Conservation (phyloP, 2,888 invertebrate genomes). For the Lithodes maja region DNA sequence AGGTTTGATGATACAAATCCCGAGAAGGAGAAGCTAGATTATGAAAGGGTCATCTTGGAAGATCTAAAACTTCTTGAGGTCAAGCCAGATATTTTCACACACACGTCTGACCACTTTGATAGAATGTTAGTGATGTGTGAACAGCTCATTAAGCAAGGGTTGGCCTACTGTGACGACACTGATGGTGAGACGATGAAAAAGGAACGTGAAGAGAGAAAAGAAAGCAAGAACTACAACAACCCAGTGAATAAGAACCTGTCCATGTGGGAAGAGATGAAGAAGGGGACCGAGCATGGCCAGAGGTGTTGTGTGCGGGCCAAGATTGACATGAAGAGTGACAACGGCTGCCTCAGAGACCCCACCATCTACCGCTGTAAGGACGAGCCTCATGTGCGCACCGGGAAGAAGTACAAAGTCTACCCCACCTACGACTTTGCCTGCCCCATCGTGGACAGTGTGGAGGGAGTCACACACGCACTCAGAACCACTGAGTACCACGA, state of each 20-base stretch:
- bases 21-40: constrained; percentile 97
- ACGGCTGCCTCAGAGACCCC: constrained; percentile 98
- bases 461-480: constrained; percentile 97
- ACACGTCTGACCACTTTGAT: constrained; percentile 98
- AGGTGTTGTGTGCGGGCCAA: constrained; percentile 96
- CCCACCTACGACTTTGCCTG: constrained; percentile 99
- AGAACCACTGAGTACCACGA: constrained; percentile 99
- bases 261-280: constrained; percentile 97
- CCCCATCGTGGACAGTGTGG: constrained; percentile 98
- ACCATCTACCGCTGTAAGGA: constrained; percentile 98
- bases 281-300: constrained; percentile 85
- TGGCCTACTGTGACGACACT: constrained; percentile 97
- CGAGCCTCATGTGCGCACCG: constrained; percentile 95
- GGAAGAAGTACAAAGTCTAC: constrained; percentile 96
- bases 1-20: constrained; percentile 99
- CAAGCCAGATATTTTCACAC: constrained; percentile 93
- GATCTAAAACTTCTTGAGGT: constrained; percentile 94
- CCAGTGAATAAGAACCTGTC: constrained; percentile 87
- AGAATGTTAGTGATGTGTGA: constrained; percentile 91
- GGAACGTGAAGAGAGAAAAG: constrained; percentile 91
- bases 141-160: constrained; percentile 88
- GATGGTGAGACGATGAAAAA: constrained; percentile 95
- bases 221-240: constrained; percentile 89
- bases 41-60: constrained; percentile 94
- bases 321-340: constrained; percentile 96